phyloP scores from a whole-genome alignment of 2,113 vertebrate species.

The Ptilonorhynchus violaceus region DNA sequence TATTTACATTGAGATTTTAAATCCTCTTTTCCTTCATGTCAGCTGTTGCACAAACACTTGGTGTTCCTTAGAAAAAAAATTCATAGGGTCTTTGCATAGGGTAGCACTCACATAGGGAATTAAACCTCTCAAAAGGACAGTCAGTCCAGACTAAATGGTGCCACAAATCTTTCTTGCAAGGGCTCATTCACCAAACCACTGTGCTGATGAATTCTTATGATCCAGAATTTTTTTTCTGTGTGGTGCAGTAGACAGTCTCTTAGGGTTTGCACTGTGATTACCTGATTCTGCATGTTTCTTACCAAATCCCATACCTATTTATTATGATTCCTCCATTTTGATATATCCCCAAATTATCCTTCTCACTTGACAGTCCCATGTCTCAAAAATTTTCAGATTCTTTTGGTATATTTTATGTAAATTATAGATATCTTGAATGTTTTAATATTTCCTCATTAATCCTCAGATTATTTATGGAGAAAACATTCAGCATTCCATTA shows the following conservation, averaged over 20 bases:
- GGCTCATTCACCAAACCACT: not conserved
- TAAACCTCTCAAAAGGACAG: not conserved
- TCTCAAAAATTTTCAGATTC: not conserved
- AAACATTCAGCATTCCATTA: not conserved
- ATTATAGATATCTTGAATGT: not conserved
- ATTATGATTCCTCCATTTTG: not conserved
- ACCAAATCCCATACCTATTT: not conserved
- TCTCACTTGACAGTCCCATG: not conserved
- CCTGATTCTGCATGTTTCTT: not conserved
- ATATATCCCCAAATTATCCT: not conserved
- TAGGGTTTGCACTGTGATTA: not conserved
- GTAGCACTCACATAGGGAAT: fast-evolving
- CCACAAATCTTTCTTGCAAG: not conserved
- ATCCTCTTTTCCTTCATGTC: not conserved
- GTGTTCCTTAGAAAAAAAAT: not conserved
- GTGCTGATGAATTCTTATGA: not conserved
- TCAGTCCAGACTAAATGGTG: not conserved
- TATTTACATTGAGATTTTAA: not conserved
- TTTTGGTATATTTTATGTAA: not conserved
- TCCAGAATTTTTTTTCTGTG: not conserved
- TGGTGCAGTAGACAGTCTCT: not conserved
- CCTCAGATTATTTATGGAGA: not conserved
- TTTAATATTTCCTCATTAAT: not conserved
- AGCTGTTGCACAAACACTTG: not conserved
- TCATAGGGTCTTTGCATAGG: not conserved